Evolutionary conservation across 2,797 vertebrate genomes (phyloP).

Genomic region (Amblyopsis hoosieri): DNA sequence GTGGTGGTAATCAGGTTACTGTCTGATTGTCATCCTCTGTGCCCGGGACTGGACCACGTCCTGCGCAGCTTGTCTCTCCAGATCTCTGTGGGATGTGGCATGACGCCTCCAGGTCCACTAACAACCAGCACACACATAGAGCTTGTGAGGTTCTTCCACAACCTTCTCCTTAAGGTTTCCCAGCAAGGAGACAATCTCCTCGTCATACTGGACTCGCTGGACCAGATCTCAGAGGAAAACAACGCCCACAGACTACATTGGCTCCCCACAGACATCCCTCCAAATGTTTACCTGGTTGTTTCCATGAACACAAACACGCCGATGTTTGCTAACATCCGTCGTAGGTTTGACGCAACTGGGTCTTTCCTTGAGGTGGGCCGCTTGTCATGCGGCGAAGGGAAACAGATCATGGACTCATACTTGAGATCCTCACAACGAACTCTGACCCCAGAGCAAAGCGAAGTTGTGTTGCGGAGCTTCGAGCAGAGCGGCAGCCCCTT

Average conservation of each 20-base stretch:
- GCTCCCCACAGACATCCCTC: conserved; percentile 77
- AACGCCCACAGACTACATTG: conserved; percentile 65
- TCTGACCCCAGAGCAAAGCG: conserved; percentile 66
- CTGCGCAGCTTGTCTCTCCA: conserved; percentile 79
- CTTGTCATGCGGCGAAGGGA: conserved; percentile 67
- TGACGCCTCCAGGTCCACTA: conserved; percentile 64
- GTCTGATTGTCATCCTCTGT: conserved; percentile 70
- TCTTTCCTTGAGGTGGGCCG: conserved; percentile 71
- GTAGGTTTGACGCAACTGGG: conserved; percentile 31
- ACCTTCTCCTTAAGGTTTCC: conserved; percentile 69
- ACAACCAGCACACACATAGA: conserved; percentile 54
- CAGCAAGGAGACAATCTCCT: conserved; percentile 67
- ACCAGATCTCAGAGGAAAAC: conserved; percentile 67
- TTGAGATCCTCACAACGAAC: conserved; percentile 47
- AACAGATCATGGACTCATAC: conserved; percentile 66
- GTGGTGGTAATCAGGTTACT: conserved; percentile 73
- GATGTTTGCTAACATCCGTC: conserved; percentile 51
- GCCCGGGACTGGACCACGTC: conserved; percentile 64
- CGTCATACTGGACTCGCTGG: conserved; percentile 79
- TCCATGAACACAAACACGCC: conserved; percentile 64
- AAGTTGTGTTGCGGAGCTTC: conserved; percentile 65
- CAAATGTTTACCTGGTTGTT: conserved; percentile 76
- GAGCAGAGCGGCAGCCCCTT: conserved; percentile 70
- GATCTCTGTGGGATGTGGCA: conserved; percentile 69
- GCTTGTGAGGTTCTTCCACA: conserved; percentile 73